These are phyloP conservation scores for Helicoverpa armigera DNA, from an alignment of 1,140 invertebrate species.

Conservation along the genomic window DNA sequence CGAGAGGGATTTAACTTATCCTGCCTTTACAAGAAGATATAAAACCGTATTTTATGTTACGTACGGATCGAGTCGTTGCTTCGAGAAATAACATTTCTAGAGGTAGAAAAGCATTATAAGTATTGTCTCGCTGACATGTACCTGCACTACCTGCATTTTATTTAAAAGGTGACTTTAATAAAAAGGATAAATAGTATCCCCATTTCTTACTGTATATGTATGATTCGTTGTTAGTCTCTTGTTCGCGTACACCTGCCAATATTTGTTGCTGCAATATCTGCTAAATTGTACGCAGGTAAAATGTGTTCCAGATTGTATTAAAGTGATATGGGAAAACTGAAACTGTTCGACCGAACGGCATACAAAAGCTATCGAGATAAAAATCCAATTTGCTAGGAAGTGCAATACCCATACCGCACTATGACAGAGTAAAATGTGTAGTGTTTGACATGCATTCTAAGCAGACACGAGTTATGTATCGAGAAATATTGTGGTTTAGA, in stretches of 20 bases:
- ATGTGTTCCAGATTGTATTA: conserved; percentile 7
- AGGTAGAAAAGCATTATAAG: neutral
- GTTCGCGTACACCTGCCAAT: neutral
- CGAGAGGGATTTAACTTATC: conserved; percentile 3
- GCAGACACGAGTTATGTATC: no score
- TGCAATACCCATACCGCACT: conserved; percentile 5
- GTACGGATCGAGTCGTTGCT: neutral
- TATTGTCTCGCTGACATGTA: neutral
- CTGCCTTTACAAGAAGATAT: neutral
- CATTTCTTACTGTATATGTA: no score
- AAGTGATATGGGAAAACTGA: neutral
- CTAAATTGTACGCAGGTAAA: neutral
- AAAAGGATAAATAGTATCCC: no score
- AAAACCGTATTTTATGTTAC: neutral
- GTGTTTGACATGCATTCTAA: neutral
- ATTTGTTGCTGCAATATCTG: neutral
- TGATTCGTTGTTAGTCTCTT: no score
- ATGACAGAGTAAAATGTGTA: neutral
- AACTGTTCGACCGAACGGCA: neutral
- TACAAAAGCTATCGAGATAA: conserved; percentile 14
- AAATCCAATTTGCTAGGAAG: conserved; percentile 19
- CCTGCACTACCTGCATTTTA: no score
- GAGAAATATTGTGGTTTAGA: no score
- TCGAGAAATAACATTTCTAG: conserved; percentile 1
- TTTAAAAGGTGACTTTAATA: no score